These are phyloP conservation scores for Urocitellus parryii DNA, from an alignment of 2,113 vertebrate genomes.

Conservation along the genomic window DNA sequence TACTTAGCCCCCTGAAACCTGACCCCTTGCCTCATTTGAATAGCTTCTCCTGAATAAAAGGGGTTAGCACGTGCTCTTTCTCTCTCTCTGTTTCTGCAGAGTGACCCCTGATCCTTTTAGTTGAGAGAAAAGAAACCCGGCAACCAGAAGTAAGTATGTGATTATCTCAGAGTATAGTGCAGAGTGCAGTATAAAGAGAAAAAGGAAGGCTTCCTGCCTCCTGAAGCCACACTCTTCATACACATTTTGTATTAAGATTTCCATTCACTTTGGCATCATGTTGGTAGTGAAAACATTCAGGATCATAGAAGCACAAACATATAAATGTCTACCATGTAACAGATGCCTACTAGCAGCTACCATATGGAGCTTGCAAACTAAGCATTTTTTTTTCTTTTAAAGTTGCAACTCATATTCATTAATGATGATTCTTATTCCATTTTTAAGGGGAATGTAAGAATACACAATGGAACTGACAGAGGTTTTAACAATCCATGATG, in stretches of 20 bases:
- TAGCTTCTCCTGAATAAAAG: too few relatives aligned
- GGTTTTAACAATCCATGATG: neutral
- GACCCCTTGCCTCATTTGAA: too few relatives aligned
- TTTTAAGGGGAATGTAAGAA: neutral
- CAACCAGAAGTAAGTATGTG: neutral
- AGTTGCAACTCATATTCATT: neutral
- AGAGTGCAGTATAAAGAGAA: rapidly evolving
- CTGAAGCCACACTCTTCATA: rapidly evolving
- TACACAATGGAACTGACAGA: neutral
- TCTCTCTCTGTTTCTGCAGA: too few relatives aligned
- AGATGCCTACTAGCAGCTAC: neutral
- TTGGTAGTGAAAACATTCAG: neutral
- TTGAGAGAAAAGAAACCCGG: too few relatives aligned
- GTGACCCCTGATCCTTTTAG: too few relatives aligned
- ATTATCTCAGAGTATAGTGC: neutral
- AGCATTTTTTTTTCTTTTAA: neutral
- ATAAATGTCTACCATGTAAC: neutral
- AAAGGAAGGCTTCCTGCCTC: neutral
- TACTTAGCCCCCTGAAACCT: too few relatives aligned
- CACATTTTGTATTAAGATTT: neutral
- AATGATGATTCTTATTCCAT: neutral
- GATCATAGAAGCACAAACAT: neutral
- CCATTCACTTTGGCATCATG: neutral
- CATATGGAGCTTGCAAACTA: neutral
- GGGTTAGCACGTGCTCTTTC: too few relatives aligned